Evolutionary conservation across 2,113 vertebrate species (phyloP).

Genomic region (Dipodomys ordii): DNA sequence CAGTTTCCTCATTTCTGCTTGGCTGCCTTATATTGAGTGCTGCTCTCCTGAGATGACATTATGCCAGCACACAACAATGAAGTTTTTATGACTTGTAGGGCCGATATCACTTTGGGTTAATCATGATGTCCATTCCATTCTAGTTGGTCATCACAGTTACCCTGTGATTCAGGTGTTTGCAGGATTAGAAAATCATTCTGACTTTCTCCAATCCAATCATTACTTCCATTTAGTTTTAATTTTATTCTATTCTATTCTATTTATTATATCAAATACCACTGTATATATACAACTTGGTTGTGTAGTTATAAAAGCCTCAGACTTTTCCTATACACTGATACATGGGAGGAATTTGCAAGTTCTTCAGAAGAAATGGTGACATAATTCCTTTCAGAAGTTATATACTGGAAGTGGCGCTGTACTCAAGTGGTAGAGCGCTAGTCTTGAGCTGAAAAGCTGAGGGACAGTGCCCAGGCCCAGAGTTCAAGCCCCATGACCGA

Average conservation of each 20-base stretch:
- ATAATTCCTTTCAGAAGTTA: neutral
- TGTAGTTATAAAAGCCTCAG: neutral
- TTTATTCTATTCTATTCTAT: neutral
- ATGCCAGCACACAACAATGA: fast-evolving
- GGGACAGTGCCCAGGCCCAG: too few relatives aligned
- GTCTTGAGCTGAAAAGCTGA: too few relatives aligned
- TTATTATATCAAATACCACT: neutral
- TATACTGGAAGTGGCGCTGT: neutral
- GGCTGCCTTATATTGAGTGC: neutral
- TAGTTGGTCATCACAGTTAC: neutral
- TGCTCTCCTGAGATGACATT: neutral
- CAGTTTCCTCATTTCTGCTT: neutral
- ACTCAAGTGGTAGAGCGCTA: too few relatives aligned
- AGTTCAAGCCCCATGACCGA: too few relatives aligned
- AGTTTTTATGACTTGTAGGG: neutral
- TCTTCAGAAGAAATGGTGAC: neutral
- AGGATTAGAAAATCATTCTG: neutral
- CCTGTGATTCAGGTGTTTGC: neutral
- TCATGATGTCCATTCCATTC: too few relatives aligned
- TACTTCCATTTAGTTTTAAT: neutral
- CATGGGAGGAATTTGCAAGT: neutral
- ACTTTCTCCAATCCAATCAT: neutral
- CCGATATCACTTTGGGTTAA: neutral
- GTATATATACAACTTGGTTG: neutral
- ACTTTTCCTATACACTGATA: neutral